Conservation (phyloP, 2,888 invertebrate species). For the Abrostola tripartita region DNA sequence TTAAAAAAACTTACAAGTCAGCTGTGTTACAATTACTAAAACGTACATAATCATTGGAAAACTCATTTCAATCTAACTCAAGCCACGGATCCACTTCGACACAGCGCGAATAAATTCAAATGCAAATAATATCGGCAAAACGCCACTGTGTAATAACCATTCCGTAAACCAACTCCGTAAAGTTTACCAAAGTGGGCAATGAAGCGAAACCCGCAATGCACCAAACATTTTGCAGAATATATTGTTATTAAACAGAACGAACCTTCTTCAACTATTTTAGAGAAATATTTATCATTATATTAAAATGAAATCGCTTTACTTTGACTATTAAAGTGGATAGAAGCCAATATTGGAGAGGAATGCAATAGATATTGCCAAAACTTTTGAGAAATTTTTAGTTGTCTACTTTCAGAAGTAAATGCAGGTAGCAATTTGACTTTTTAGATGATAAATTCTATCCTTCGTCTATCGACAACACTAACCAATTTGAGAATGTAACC, state of each 20-base stretch:
- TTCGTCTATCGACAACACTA: too few species aligned
- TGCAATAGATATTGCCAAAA: background rate
- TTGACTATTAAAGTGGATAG: background rate
- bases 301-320: background rate
- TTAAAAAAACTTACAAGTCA: too few species aligned
- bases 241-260: background rate
- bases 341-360: background rate
- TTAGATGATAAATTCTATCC: too few species aligned
- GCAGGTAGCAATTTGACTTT: too few species aligned
- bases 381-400: background rate
- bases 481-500: too few species aligned
- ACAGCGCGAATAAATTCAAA: background rate
- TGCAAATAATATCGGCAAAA: background rate
- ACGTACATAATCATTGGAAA: background rate
- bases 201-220: background rate
- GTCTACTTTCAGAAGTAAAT: background rate
- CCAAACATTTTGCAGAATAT: constrained; percentile 1
- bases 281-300: background rate
- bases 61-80: background rate
- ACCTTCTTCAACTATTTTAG: background rate
- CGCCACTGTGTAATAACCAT: background rate
- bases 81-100: background rate
- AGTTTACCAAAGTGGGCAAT: background rate
- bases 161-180: background rate
- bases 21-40: too few species aligned